A percentile compares a stretch with the other conserved stretches of the same genome.
Conservation (phyloP, 2,113 vertebrate genomes). For the Larimichthys polyactis region DNA sequence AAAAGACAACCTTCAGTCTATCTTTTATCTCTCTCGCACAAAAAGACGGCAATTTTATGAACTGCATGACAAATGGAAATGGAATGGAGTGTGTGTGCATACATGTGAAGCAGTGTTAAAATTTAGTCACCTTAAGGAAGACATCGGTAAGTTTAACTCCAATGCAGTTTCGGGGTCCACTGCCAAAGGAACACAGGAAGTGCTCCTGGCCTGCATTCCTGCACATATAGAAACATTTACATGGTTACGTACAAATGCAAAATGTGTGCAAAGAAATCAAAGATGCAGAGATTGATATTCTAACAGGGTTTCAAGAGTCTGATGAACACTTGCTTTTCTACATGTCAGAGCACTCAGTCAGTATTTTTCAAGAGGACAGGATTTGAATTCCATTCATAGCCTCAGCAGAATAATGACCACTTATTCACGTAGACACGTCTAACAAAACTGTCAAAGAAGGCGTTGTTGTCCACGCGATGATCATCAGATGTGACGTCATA, state of each 20-base stretch:
- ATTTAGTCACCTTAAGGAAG: slow-evolving; percentile 74
- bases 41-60: neutral
- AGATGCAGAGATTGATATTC: slow-evolving; percentile 1
- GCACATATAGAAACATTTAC: slow-evolving; percentile 28
- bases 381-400: slow-evolving; percentile 20
- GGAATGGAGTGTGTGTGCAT: neutral
- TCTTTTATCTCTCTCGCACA: neutral
- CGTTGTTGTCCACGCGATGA: neutral
- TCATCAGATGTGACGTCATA: slow-evolving; percentile 17
- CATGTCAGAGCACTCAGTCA: neutral
- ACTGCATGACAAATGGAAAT: neutral
- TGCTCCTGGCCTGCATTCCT: slow-evolving; percentile 77
- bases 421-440: neutral
- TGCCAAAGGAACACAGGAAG: slow-evolving; percentile 74
- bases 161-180: slow-evolving; percentile 70
- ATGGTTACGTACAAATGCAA: slow-evolving; percentile 11
- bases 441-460: slow-evolving; percentile 9
- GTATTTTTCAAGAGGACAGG: neutral
- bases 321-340: neutral
- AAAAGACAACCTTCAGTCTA: neutral
- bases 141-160: slow-evolving; percentile 62
- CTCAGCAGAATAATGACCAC: slow-evolving; percentile 27
- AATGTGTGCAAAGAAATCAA: slow-evolving; percentile 11
- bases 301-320: neutral
- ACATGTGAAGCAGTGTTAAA: neutral